A percentile compares a stretch with the other conserved stretches of the same genome.
These are phyloP conservation scores for Sinohyriopsis cumingii DNA, from an alignment of 2,888 invertebrate species.

Conservation along the genomic window DNA sequence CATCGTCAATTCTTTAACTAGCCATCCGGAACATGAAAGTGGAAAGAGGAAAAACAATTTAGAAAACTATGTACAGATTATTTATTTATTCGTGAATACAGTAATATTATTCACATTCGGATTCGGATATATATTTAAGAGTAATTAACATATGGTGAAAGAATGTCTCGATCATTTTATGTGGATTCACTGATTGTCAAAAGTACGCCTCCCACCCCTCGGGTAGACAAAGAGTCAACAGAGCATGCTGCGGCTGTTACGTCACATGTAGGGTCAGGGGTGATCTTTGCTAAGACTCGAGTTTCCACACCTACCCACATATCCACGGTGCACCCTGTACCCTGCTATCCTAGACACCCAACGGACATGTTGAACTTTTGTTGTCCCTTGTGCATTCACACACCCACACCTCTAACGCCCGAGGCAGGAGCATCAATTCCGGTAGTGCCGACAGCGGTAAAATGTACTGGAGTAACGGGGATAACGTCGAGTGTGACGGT, in stretches of 20 bases:
- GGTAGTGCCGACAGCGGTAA: slow-evolving; percentile 4
- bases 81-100: no score
- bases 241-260: slow-evolving; percentile 17
- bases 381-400: slow-evolving; percentile 61
- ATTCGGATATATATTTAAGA: no score
- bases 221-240: slow-evolving; percentile 13
- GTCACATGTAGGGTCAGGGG: slow-evolving; percentile 21
- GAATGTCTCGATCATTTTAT: slow-evolving; percentile 70
- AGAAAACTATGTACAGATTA: no score
- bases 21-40: no score
- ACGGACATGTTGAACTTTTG: slow-evolving; percentile 58
- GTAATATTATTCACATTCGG: no score
- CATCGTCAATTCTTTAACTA: not conserved
- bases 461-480: slow-evolving; percentile 1
- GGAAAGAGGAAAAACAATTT: no score
- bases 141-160: not conserved
- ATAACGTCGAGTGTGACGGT: no score
- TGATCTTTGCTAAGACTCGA: slow-evolving; percentile 20
- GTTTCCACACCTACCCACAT: slow-evolving; percentile 25
- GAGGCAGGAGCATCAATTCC: slow-evolving; percentile 6
- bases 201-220: slow-evolving; percentile 28
- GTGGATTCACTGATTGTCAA: slow-evolving; percentile 70
- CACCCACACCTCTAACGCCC: slow-evolving; percentile 24
- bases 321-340: slow-evolving; percentile 35
- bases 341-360: slow-evolving; percentile 59